Percentiles rank a stretch among this genome's conserved stretches.
Conservation (phyloP, 2,888 invertebrate genomes). For the Cenopis cana region DNA sequence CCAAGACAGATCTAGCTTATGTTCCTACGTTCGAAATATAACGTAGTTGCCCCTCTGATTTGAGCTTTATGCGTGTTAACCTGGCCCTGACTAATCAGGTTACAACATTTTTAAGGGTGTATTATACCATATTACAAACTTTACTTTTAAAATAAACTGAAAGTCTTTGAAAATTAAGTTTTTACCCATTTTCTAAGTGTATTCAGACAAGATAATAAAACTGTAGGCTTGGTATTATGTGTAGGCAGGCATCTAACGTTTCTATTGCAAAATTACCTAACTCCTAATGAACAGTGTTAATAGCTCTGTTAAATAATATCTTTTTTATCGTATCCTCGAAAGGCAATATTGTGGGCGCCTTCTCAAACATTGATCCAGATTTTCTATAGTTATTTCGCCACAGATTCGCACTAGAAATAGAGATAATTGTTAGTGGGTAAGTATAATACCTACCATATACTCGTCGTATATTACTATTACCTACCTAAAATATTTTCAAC, state of each 20-base stretch:
- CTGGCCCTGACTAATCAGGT: no score
- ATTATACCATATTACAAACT: no score
- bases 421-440: background rate
- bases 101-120: no score
- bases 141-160: no score
- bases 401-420: conserved; percentile 2
- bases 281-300: conserved; percentile 19
- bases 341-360: conserved; percentile 23
- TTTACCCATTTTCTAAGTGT: background rate
- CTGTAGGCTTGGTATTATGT: background rate
- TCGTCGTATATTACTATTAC: no score
- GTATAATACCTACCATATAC: no score
- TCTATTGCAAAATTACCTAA: background rate
- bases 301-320: conserved; percentile 19
- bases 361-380: conserved; percentile 23
- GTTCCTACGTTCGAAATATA: no score
- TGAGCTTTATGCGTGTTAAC: no score
- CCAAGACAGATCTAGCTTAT: no score
- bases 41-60: no score
- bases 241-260: conserved; percentile 1
- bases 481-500: no score
- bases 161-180: no score
- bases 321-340: conserved; percentile 24
- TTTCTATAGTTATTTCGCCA: conserved; percentile 20
- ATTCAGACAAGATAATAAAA: background rate